Base-by-base conservation (phyloP, 2,113 vertebrate species). In the Seriola rivoliana region DNA sequence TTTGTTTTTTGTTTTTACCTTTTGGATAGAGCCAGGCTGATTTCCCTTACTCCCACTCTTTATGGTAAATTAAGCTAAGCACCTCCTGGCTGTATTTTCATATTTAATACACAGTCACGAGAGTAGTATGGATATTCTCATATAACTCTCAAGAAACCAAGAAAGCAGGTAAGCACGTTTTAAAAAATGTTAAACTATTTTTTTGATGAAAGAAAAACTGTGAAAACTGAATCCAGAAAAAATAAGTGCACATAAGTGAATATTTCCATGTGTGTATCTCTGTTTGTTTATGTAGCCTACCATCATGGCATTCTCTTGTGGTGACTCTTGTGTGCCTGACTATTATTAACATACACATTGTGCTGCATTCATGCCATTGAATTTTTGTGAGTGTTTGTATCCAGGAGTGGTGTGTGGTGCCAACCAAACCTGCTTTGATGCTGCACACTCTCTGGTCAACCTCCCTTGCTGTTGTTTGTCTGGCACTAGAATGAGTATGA, bases 391-490 rank as follows among this genome's bases (percentile, higher is more conserved):
- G 3, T 72, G 40, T 75, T 55, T 55, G 58, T 46, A 29, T 65
- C 21, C 8, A 23, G 52, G 21, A 23, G n/a, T 32, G 13, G 8
- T 23, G 38, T 68, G 5, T 25, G 67, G 5, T 50, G 52, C 36
- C 72, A 84, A 40, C 40, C 0, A 42, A 70, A 32, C 29, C n/a
- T 70, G 44, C 75, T 85, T 78, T 85, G 46, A 78, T 59, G 64
- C 34, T 71, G 25, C 55, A 13, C 9, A 3, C 42, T 58, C 60
- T 48, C 36, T 48, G 58, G 64, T 74, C 11, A 42, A 23, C 38
- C 38, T 63, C 36, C 44, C 78, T 67, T 84, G n/a, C 84, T 63
- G 59, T 34, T 85, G 71, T 70, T 75, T 69, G 34, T 78, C 36
- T 78, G 40, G 19, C 8, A 1, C 54, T 58, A 65, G 32, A 21